A percentile compares a stretch with the other conserved stretches of the same genome.
These are phyloP conservation scores for Myopa testacea DNA, from an alignment of 2,888 invertebrate species.

Conservation along the genomic window DNA sequence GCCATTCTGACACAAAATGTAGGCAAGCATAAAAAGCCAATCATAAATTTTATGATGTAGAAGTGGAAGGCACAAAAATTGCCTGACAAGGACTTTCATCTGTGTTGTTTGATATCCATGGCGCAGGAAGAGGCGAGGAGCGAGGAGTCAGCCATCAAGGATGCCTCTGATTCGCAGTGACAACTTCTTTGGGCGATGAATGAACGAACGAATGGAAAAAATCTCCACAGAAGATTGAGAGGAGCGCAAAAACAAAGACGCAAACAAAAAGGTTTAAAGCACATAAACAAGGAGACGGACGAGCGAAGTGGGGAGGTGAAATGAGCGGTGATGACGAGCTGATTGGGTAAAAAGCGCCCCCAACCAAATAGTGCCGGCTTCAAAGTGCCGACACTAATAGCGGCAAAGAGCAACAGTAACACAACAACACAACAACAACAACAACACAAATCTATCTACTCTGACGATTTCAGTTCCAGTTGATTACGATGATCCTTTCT, in stretches of 20 bases:
- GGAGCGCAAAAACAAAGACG: not conserved
- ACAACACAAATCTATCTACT: conserved; percentile 22
- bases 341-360: conserved; percentile 20
- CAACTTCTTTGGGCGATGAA: conserved; percentile 36
- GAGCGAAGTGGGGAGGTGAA: not conserved
- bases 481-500: conserved; percentile 46
- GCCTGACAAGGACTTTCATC: conserved; percentile 54
- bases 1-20: not conserved
- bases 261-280: not conserved
- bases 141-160: conserved; percentile 9
- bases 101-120: conserved; percentile 43
- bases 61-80: conserved; percentile 63
- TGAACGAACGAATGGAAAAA: conserved; percentile 17
- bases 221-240: conserved; percentile 16
- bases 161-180: conserved; percentile 49
- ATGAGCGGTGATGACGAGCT: not conserved
- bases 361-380: conserved; percentile 10
- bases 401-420: not conserved
- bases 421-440: conserved; percentile 18
- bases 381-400: conserved; percentile 30
- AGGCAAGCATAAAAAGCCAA: conserved; percentile 55
- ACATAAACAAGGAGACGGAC: not conserved
- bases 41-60: conserved; percentile 65
- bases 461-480: conserved; percentile 31
- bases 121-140: not conserved